Conservation (phyloP, 2,797 vertebrate species). For the Netta rufina region DNA sequence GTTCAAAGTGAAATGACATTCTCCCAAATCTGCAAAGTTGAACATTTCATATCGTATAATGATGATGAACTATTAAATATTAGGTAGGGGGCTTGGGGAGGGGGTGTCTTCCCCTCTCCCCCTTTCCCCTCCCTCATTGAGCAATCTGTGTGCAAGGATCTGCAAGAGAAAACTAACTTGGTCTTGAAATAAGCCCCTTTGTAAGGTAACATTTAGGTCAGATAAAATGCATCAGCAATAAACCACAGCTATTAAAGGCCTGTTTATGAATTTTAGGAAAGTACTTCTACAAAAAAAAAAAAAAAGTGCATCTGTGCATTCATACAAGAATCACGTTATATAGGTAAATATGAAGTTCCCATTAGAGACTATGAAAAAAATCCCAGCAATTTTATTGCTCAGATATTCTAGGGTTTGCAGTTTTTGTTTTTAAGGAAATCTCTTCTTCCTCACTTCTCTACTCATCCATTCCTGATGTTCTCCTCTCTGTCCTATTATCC, state of each 20-base stretch:
- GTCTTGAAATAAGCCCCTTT: background rate
- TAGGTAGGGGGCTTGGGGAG: rapidly evolving
- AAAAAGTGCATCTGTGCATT: background rate
- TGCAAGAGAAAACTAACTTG: background rate
- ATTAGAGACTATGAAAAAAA: background rate
- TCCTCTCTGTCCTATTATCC: background rate
- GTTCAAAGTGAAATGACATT: background rate
- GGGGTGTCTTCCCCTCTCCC: too few relatives aligned
- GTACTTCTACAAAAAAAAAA: background rate
- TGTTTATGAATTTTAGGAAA: background rate
- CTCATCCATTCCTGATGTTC: background rate
- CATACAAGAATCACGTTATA: background rate
- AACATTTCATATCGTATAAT: background rate
- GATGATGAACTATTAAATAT: background rate
- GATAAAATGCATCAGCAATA: background rate
- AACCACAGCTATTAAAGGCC: background rate
- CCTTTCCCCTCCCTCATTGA: too few relatives aligned
- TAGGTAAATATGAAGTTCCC: background rate
- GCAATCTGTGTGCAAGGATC: background rate
- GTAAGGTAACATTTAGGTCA: background rate
- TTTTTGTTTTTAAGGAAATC: background rate
- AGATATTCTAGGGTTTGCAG: background rate
- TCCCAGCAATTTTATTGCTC: background rate
- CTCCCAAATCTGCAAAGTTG: background rate
- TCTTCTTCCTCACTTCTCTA: background rate